Percentiles rank a stretch among this genome's conserved stretches.
phyloP scores from a whole-genome alignment of 2,797 vertebrate species.

The Melanotaenia boesemani region DNA sequence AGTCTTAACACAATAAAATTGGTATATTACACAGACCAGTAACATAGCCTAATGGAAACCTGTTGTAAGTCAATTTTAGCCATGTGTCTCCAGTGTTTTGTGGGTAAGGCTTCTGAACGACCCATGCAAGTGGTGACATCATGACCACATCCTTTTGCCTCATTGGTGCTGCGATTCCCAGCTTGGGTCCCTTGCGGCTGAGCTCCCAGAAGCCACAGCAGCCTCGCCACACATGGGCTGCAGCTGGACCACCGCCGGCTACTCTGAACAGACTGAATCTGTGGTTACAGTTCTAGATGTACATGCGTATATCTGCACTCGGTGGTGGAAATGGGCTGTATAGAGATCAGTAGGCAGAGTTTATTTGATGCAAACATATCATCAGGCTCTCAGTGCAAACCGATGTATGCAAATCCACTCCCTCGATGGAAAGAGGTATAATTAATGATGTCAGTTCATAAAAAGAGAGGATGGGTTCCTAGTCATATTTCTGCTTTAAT shows the following conservation, averaged over 20 bases:
- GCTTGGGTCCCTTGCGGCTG: slow-evolving; percentile 76
- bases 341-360: slow-evolving; percentile 85
- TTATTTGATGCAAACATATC: slow-evolving; percentile 94
- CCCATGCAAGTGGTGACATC: slow-evolving; percentile 82
- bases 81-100: slow-evolving; percentile 77
- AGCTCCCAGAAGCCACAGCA: slow-evolving; percentile 79
- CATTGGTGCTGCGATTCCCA: slow-evolving; percentile 69
- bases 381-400: slow-evolving; percentile 84
- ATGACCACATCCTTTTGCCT: slow-evolving; percentile 84
- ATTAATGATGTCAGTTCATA: slow-evolving; percentile 84
- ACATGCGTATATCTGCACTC: slow-evolving; percentile 74
- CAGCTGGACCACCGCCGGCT: slow-evolving; percentile 85
- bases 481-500: slow-evolving; percentile 78
- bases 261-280: slow-evolving; percentile 72
- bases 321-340: slow-evolving; percentile 76
- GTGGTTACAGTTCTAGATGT: slow-evolving; percentile 68
- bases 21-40: slow-evolving; percentile 63
- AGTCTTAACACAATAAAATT: slow-evolving; percentile 64
- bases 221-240: slow-evolving; percentile 82
- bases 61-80: slow-evolving; percentile 79
- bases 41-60: slow-evolving; percentile 77
- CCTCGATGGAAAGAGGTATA: slow-evolving; percentile 80
- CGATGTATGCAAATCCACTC: slow-evolving; percentile 85
- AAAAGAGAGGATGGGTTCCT: slow-evolving; percentile 73
- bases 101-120: slow-evolving; percentile 79